These are phyloP conservation scores for Acleris holmiana DNA, from an alignment of 2,888 invertebrate species.

Conservation along the genomic window DNA sequence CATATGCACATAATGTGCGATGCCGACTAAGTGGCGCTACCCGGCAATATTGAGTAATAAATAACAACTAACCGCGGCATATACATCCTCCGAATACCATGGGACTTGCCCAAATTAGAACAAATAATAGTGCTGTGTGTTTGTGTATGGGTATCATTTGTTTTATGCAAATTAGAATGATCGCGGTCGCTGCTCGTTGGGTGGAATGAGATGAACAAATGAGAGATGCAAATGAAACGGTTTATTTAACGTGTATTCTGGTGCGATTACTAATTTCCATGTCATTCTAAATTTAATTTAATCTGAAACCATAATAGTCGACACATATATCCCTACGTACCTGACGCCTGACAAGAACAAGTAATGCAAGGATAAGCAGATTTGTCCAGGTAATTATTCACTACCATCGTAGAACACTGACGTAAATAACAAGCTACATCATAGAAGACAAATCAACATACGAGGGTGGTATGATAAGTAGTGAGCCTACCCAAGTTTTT, in stretches of 20 bases:
- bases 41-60: constrained; percentile 54
- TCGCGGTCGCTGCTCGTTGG: constrained; percentile 29
- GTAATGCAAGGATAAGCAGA: too few species aligned
- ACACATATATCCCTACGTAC: too few species aligned
- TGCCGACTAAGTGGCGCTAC: constrained; percentile 52
- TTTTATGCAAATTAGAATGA: constrained; percentile 36
- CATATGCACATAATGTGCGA: constrained; percentile 61
- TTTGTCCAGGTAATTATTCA: too few species aligned
- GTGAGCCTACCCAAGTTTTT: too few species aligned
- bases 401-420: too few species aligned
- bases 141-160: constrained; percentile 26
- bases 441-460: too few species aligned
- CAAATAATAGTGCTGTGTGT: constrained; percentile 41
- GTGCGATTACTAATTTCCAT: background rate
- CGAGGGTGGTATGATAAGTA: too few species aligned
- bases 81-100: constrained; percentile 48
- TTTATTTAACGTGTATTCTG: constrained; percentile 17
- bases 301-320: background rate
- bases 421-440: too few species aligned
- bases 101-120: constrained; percentile 56
- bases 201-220: constrained; percentile 25
- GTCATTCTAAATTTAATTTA: background rate
- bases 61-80: constrained; percentile 54
- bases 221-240: constrained; percentile 15
- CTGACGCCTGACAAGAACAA: too few species aligned